Evolutionary conservation across 64 coral and sea anemone genomes (phyloP).

Genomic region (Dendronephthya gigantea): DNA sequence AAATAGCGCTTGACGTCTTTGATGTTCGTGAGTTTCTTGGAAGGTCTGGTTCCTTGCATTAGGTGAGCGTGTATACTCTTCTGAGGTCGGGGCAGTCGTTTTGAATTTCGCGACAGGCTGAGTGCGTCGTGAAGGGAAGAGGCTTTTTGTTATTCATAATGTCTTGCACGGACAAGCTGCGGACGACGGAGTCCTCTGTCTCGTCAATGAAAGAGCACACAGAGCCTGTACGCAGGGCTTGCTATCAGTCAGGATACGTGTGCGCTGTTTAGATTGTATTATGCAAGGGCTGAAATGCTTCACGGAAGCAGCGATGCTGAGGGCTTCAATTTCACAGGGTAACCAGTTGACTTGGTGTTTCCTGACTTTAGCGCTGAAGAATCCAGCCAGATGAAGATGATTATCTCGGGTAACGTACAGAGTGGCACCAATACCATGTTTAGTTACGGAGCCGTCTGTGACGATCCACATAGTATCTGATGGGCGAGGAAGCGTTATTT

Average conservation of each 20-base stretch:
- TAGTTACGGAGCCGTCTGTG: neutral
- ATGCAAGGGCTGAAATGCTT: constrained; percentile 2
- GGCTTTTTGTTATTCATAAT: neutral
- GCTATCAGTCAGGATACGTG: neutral
- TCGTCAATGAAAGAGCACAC: neutral
- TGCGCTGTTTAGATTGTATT: neutral
- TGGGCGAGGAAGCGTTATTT: neutral
- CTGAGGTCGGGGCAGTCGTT: constrained; percentile 8
- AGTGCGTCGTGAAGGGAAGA: constrained; percentile 13
- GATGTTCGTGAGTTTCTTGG: neutral
- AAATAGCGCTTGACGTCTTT: constrained; percentile 12
- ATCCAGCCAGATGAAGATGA: neutral
- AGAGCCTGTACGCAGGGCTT: neutral
- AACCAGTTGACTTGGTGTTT: neutral
- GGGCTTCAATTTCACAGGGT: neutral
- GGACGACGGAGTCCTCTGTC: constrained; percentile 14
- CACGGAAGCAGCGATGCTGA: neutral
- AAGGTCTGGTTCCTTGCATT: neutral
- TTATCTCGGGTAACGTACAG: neutral
- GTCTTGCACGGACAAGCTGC: neutral
- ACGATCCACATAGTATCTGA: neutral
- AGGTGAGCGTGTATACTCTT: neutral
- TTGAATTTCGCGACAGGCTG: constrained; percentile 11
- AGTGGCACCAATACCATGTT: neutral
- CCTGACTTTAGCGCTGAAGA: neutral